phyloP scores from a whole-genome alignment of 2,113 vertebrate species.

The Bambusicola thoracicus region DNA sequence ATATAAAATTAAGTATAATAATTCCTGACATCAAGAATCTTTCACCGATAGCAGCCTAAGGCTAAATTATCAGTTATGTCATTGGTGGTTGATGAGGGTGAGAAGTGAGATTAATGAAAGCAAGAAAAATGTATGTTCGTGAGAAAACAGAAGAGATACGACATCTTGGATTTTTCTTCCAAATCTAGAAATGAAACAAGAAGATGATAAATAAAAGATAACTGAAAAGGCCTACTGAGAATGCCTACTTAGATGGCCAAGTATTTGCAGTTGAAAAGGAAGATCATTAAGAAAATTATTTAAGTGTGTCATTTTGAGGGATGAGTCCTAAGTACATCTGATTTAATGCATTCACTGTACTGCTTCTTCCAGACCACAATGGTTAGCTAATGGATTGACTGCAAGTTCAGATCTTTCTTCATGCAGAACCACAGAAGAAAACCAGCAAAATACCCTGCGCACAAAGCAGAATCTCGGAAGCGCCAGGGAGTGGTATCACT shows the following conservation, averaged over 20 bases:
- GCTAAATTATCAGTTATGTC: neutral
- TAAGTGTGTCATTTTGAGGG: slow-evolving; percentile 7
- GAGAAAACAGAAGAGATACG: neutral
- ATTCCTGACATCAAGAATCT: neutral
- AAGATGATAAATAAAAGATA: neutral
- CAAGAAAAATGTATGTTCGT: neutral
- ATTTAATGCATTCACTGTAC: neutral
- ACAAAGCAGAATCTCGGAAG: slow-evolving; percentile 31
- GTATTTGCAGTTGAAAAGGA: slow-evolving; percentile 11
- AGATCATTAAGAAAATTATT: slow-evolving; percentile 33
- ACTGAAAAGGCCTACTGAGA: neutral
- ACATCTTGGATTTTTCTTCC: neutral
- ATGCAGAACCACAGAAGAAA: neutral
- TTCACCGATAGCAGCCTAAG: neutral
- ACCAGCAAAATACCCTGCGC: neutral
- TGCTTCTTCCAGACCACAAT: slow-evolving; percentile 32
- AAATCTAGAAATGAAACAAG: neutral
- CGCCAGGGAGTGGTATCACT: neutral
- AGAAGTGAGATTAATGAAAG: neutral
- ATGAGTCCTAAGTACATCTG: neutral
- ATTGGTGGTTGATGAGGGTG: neutral
- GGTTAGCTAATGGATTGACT: slow-evolving; percentile 47
- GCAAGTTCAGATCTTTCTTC: neutral
- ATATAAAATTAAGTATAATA: neutral
- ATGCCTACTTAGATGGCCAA: neutral